Conservation (phyloP, 1,140 invertebrate genomes). For the Anoplolepis gracilipes region DNA sequence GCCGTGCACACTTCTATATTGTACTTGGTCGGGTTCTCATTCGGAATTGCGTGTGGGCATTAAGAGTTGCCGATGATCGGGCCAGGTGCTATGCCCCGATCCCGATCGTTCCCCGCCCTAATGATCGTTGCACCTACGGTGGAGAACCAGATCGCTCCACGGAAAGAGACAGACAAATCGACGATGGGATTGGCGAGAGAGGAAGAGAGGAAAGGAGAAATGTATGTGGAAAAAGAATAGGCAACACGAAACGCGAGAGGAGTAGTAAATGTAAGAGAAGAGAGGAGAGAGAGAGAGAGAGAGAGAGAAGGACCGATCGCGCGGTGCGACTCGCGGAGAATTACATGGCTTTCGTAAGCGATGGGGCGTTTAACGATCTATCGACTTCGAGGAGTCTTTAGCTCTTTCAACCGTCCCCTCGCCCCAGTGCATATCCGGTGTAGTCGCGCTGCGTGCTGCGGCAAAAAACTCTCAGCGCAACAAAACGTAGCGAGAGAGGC, state of each 20-base stretch:
- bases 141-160: slow-evolving; percentile 42
- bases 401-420: slow-evolving; percentile 14
- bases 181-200: slow-evolving; percentile 5
- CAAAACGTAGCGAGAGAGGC: slow-evolving; percentile 28
- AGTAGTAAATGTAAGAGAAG: background rate
- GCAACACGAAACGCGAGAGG: slow-evolving; percentile 7
- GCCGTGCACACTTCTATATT: slow-evolving; percentile 25
- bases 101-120: slow-evolving; percentile 72
- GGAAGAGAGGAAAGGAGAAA: slow-evolving; percentile 40
- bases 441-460: slow-evolving; percentile 9
- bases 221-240: background rate
- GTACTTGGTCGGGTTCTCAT: slow-evolving; percentile 58
- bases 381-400: slow-evolving; percentile 34
- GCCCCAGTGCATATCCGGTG: slow-evolving; percentile 6
- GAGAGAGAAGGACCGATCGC: slow-evolving; percentile 32
- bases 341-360: slow-evolving; percentile 67
- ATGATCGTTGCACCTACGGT: slow-evolving; percentile 66
- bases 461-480: slow-evolving; percentile 31
- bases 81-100: slow-evolving; percentile 70
- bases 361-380: slow-evolving; percentile 67
- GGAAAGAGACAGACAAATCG: slow-evolving; percentile 3
- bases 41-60: slow-evolving; percentile 71
- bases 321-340: slow-evolving; percentile 46
- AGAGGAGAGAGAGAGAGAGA: background rate
- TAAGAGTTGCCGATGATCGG: slow-evolving; percentile 70